These are phyloP conservation scores for Phalacrocorax pelagicus DNA, from an alignment of 2,113 vertebrate genomes.

Conservation along the genomic window DNA sequence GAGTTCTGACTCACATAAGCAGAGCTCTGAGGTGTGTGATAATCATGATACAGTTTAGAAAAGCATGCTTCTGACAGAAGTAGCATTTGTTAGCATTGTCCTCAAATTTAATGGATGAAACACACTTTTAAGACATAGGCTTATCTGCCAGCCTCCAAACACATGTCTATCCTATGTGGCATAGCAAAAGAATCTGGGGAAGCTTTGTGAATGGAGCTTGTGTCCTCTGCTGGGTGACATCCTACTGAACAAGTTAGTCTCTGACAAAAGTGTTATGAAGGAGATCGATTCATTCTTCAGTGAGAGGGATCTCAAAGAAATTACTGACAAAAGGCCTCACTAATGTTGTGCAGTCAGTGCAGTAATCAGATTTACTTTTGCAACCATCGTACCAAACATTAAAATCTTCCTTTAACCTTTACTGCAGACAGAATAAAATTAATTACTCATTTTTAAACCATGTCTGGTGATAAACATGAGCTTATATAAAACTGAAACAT, in stretches of 20 bases:
- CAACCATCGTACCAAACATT: not conserved
- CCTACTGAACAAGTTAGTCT: not conserved
- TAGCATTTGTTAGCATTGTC: not conserved
- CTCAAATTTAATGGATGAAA: not conserved
- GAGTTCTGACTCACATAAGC: not conserved
- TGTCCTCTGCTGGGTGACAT: not conserved
- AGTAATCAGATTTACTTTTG: not conserved
- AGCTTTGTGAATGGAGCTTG: not conserved
- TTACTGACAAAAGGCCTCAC: not conserved
- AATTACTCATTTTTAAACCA: not conserved
- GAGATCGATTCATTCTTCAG: not conserved
- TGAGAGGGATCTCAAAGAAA: not conserved
- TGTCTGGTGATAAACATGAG: not conserved
- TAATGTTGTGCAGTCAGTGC: not conserved
- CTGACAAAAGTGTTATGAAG: not conserved
- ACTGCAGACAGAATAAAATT: not conserved
- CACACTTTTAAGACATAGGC: not conserved
- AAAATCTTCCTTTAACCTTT: not conserved
- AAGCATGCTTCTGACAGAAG: not conserved
- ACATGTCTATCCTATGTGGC: not conserved
- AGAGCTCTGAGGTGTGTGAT: not conserved
- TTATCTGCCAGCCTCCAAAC: not conserved
- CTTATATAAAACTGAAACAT: not conserved
- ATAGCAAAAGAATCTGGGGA: not conserved
- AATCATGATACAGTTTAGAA: fast-evolving